A percentile compares a stretch with the other conserved stretches of the same genome.
Conservation (phyloP, 2,113 vertebrate species). For the Athene cunicularia region DNA sequence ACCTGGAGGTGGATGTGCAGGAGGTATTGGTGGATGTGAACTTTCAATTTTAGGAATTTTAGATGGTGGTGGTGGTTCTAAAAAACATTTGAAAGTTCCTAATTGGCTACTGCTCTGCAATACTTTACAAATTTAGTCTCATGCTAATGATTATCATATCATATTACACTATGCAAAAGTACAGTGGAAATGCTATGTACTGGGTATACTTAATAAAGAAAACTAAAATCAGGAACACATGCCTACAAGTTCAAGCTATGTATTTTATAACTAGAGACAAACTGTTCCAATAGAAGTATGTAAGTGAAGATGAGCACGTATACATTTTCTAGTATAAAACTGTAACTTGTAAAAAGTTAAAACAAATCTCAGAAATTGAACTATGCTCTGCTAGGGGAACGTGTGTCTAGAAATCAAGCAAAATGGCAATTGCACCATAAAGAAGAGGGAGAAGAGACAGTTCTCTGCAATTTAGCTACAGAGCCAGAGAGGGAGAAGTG, state of each 20-base stretch:
- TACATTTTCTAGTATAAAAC: not conserved
- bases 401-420: not conserved
- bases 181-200: not conserved
- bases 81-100: slow-evolving; percentile 32
- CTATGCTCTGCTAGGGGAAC: not conserved
- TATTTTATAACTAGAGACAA: not conserved
- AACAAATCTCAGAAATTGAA: not conserved
- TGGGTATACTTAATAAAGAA: not conserved
- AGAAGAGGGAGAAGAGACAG: not conserved
- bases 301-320: not conserved
- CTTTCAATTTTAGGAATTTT: slow-evolving; percentile 94
- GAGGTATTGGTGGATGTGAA: slow-evolving; percentile 90
- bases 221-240: not conserved
- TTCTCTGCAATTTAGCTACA: not conserved
- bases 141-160: not conserved
- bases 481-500: not conserved
- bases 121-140: not conserved
- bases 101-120: not conserved
- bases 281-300: not conserved
- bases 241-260: not conserved
- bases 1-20: slow-evolving; percentile 91
- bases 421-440: not conserved
- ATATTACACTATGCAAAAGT: not conserved
- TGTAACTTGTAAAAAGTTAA: not conserved
- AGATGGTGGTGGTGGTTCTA: slow-evolving; percentile 89